phyloP scores from a whole-genome alignment of 2,888 invertebrate species.

The Pammene aurita region DNA sequence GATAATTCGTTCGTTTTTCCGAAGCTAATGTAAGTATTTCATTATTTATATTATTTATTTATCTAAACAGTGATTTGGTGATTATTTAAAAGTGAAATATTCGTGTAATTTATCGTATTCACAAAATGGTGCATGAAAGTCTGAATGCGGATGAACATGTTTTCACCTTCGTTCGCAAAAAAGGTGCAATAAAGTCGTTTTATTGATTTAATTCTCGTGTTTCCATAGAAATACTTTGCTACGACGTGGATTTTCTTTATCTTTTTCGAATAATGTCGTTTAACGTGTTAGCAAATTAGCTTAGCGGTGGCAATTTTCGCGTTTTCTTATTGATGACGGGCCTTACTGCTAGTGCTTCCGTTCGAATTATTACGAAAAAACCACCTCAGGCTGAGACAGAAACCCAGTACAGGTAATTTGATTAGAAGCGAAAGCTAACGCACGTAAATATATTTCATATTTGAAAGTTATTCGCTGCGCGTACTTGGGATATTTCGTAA shows the following conservation, averaged over 20 bases:
- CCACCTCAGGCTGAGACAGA: conserved; percentile 54
- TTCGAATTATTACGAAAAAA: conserved; percentile 72
- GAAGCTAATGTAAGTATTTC: conserved; percentile 78
- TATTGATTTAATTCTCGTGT: conserved; percentile 75
- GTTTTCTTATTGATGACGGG: conserved; percentile 74
- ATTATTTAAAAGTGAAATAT: conserved; percentile 49
- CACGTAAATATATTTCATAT: conserved; percentile 1
- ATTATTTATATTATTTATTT: conserved; percentile 50
- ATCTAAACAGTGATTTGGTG: conserved; percentile 43
- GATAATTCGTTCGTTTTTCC: conserved; percentile 76
- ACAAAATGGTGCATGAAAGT: conserved; percentile 60
- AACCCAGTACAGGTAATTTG: conserved; percentile 57
- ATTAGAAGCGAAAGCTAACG: conserved; percentile 21
- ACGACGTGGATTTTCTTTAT: conserved; percentile 52
- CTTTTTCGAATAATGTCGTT: conserved; percentile 43
- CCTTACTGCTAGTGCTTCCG: conserved; percentile 75
- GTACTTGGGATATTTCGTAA: conserved; percentile 50
- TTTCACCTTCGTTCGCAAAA: conserved; percentile 60
- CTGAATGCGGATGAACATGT: conserved; percentile 54
- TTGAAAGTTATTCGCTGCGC: conserved; percentile 21
- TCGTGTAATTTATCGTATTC: conserved; percentile 48
- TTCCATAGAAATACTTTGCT: conserved; percentile 71
- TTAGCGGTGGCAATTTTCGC: conserved; percentile 44
- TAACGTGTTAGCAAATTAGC: conserved; percentile 31
- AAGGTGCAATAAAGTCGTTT: conserved; percentile 59